Evolutionary conservation across 2,888 invertebrate genomes (phyloP), one percentile per base, ranked within the genome.

Genomic region (Gastrophysa polygoni): DNA sequence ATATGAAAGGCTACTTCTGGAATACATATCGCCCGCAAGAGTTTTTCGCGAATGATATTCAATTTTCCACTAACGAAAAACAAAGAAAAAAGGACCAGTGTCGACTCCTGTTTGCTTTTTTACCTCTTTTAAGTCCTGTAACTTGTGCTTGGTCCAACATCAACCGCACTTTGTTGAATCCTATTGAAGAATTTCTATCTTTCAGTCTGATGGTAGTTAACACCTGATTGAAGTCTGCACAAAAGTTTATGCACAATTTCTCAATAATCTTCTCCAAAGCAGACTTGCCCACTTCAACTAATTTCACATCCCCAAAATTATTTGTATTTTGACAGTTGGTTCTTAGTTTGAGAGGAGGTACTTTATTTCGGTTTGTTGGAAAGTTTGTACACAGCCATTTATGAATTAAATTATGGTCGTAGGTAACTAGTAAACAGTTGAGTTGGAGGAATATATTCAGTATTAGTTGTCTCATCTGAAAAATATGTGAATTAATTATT

Each of bases 351-450:
- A 62, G 52, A 17, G 59, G 56, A 24, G 52, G n/a, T 18, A 57
- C 43, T 24, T 61, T 51, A 16, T 43, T 48, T 14, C 67, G 62
- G 58, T 79, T 83, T 73, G 85, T 83, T 73, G 85, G 76, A 59
- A 86, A 85, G 71, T 87, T 86, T 18, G 82, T 83, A 47, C 82
- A 81, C 0, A 87, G 80, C 85, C 87, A 87, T 56, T 83, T 82
- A 71, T 84, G 84, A 16, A 87, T 86, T 65, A 87, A 86, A 62
- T 83, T 83, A 70, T 89, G 88, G 75, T 88, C 87, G 71, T 92
- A 93, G 18, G 85, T 87, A 4, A 91, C 78, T 67, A 87, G 86
- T 68, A 93, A 82, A 51, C 87, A 89, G 78, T 91, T 89, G 43
- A 93, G 82, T 75, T 88, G 88, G 10, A 89, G 81, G 75, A 88